Evolutionary conservation across 2,113 vertebrate species (phyloP).

Genomic region (Raphicerus campestris): DNA sequence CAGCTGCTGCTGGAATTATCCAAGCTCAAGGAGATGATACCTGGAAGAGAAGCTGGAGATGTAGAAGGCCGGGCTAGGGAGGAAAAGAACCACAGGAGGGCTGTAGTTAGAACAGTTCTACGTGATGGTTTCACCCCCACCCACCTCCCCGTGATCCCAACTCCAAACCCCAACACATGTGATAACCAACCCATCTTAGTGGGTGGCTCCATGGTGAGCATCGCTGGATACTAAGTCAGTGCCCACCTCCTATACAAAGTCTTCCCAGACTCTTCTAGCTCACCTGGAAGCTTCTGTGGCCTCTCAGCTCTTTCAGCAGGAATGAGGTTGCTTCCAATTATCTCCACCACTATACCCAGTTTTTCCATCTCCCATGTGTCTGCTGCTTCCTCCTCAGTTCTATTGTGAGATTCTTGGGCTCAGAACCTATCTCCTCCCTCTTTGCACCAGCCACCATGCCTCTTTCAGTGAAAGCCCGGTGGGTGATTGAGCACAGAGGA

Average conservation of each 20-base stretch:
- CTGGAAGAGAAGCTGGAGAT: neutral
- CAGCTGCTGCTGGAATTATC: conserved; percentile 38
- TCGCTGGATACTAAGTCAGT: neutral
- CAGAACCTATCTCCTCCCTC: neutral
- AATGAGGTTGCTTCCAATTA: neutral
- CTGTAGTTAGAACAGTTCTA: neutral
- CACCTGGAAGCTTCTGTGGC: neutral
- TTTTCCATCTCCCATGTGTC: neutral
- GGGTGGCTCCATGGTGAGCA: neutral
- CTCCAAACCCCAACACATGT: neutral
- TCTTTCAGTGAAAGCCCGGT: neutral
- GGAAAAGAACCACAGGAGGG: neutral
- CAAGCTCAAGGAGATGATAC: conserved; percentile 24
- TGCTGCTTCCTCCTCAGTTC: neutral
- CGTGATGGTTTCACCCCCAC: neutral
- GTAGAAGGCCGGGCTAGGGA: neutral
- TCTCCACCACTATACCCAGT: neutral
- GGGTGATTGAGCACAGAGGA: neutral
- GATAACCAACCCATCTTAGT: neutral
- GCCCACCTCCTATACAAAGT: neutral
- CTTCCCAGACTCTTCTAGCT: neutral
- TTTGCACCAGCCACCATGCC: neutral
- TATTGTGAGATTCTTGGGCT: neutral
- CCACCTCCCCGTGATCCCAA: neutral
- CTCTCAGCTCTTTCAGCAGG: neutral